Evolutionary conservation across 2,113 vertebrate genomes (phyloP).

Genomic region (Empidonax alnorum): DNA sequence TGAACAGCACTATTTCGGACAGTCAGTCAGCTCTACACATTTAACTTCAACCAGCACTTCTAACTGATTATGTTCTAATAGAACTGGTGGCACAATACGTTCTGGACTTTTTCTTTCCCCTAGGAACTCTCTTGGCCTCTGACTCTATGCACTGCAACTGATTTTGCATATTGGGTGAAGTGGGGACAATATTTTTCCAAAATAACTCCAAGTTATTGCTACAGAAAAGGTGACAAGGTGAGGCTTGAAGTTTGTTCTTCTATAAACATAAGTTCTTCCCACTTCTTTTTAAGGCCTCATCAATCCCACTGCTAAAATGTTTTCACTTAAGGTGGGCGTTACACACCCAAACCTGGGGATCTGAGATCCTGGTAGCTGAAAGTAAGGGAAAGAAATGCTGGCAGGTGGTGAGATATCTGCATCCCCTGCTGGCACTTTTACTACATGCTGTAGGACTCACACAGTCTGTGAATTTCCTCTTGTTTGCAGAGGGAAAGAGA

Average conservation of each 20-base stretch:
- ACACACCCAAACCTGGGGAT: background rate
- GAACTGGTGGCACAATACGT: background rate
- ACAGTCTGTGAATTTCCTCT: background rate
- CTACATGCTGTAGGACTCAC: background rate
- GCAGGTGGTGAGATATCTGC: background rate
- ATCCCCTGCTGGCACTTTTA: too few species aligned
- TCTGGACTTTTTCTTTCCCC: rapidly evolving
- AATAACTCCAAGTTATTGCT: background rate
- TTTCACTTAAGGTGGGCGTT: background rate
- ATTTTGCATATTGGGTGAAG: background rate
- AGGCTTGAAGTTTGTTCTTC: background rate
- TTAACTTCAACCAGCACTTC: background rate
- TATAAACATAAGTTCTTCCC: background rate
- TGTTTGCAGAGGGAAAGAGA: background rate
- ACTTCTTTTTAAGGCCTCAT: background rate
- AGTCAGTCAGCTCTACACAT: background rate
- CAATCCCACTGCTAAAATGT: background rate
- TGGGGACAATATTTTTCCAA: background rate
- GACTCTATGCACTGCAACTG: background rate
- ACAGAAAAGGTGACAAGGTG: background rate
- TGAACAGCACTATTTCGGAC: background rate
- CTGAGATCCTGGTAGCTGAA: background rate
- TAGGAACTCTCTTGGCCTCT: background rate
- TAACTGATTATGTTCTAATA: background rate
- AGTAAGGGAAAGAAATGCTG: background rate